A percentile compares a stretch with the other conserved stretches of the same genome.
phyloP scores from a whole-genome alignment of 2,113 vertebrate species.

The Microcebus lehilahytsara region DNA sequence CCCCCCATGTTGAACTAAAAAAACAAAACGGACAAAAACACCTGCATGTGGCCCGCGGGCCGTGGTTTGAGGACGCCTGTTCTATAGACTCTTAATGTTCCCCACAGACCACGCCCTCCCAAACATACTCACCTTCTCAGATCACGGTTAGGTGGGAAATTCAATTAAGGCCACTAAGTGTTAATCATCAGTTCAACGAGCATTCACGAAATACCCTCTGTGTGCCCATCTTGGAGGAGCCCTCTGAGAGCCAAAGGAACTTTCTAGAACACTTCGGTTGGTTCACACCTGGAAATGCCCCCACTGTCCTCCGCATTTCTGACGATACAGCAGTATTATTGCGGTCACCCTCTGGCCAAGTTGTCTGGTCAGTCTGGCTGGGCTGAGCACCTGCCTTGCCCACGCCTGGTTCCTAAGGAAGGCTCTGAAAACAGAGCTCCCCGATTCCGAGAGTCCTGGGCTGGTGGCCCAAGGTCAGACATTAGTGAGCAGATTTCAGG shows the following conservation, averaged over 20 bases:
- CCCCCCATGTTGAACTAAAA: no score
- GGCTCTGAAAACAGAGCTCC: background rate
- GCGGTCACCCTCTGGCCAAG: background rate
- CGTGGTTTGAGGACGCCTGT: no score
- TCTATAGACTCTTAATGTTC: background rate
- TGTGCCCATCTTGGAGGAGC: background rate
- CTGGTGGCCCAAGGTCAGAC: background rate
- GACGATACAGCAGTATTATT: rapidly evolving
- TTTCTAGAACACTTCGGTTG: background rate
- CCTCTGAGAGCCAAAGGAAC: background rate
- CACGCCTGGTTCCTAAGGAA: background rate
- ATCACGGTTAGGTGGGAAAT: background rate
- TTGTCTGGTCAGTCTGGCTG: background rate
- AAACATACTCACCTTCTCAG: background rate
- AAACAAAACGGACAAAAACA: no score
- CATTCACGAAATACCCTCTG: background rate
- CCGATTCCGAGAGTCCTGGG: background rate
- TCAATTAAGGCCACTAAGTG: background rate
- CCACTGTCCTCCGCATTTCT: background rate
- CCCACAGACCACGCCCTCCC: background rate
- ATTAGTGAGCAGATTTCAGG: background rate
- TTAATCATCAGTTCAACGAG: background rate
- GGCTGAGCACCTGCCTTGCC: background rate
- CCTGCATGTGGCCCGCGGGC: no score
- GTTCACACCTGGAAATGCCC: background rate